A percentile compares a stretch with the other conserved stretches of the same genome.
phyloP scores from a whole-genome alignment of 1,140 invertebrate species.

The Oppia nitens region DNA sequence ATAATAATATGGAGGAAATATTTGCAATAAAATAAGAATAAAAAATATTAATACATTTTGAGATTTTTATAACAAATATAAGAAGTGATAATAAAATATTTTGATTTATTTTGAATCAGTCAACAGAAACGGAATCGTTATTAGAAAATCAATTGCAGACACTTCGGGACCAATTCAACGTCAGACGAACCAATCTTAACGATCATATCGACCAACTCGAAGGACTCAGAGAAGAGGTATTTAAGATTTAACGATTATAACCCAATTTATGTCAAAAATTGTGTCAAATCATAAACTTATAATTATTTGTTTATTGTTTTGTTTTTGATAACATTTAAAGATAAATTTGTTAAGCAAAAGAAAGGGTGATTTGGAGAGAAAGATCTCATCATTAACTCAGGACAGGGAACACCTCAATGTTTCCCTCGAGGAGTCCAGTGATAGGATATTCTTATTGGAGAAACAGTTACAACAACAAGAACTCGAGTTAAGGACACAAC shows the following conservation, averaged over 20 bases:
- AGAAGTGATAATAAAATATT: too few species aligned
- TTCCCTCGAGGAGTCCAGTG: conserved; percentile 68
- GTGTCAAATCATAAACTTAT: too few species aligned
- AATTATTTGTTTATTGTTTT: too few species aligned
- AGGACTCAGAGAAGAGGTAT: conserved; percentile 63
- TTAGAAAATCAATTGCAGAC: conserved; percentile 57
- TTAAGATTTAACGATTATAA: not conserved
- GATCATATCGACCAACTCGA: conserved; percentile 77
- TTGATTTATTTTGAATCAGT: conserved; percentile 29
- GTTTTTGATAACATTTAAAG: conserved; percentile 27
- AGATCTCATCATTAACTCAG: conserved; percentile 41
- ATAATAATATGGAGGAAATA: too few species aligned
- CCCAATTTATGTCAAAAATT: not conserved
- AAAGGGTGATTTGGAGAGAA: conserved; percentile 61
- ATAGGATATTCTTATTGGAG: conserved; percentile 66
- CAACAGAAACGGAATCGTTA: conserved; percentile 57
- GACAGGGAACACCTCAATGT: conserved; percentile 59
- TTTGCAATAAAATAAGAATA: too few species aligned
- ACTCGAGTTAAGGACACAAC: conserved; percentile 30
- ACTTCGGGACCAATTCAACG: conserved; percentile 60
- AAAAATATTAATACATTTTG: too few species aligned
- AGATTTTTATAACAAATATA: too few species aligned
- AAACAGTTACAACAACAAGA: conserved; percentile 21
- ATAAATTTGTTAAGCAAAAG: conserved; percentile 64
- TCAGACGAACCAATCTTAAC: conserved; percentile 50